Percentiles rank a stretch among this genome's conserved stretches.
phyloP scores from a whole-genome alignment of 2,797 vertebrate species.

The Microchirus variegatus region DNA sequence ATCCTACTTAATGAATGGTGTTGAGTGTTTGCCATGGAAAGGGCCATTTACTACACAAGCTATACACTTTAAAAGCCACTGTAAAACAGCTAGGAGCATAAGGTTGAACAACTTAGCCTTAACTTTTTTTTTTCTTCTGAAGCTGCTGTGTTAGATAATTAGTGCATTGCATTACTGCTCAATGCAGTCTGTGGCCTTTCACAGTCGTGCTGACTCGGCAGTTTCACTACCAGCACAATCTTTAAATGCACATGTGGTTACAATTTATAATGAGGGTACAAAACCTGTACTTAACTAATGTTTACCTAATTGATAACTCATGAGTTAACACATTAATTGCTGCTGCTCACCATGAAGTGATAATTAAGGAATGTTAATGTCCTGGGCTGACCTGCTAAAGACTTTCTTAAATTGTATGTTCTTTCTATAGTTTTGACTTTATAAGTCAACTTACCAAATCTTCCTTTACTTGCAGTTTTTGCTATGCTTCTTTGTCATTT shows the following conservation, averaged over 20 bases:
- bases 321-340: background rate
- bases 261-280: background rate
- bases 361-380: too few species aligned
- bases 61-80: constrained; percentile 56
- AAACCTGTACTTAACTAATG: background rate
- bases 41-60: constrained; percentile 57
- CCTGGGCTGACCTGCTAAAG: too few species aligned
- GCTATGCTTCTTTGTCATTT: too few species aligned
- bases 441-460: too few species aligned
- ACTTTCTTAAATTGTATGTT: too few species aligned
- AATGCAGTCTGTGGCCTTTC: constrained; percentile 27
- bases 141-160: constrained; percentile 38
- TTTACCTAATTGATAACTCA: background rate
- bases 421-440: too few species aligned
- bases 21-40: constrained; percentile 60
- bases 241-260: constrained; percentile 16
- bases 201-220: constrained; percentile 27
- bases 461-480: too few species aligned
- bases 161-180: constrained; percentile 31
- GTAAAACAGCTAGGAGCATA: constrained; percentile 45
- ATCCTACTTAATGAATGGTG: constrained; percentile 70
- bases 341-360: background rate
- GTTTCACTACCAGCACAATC: constrained; percentile 18
- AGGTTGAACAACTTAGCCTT: constrained; percentile 32
- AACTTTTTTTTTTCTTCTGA: constrained; percentile 21